Percentiles rank a stretch among this genome's conserved stretches.
These are phyloP conservation scores for Himalopsyche kuldschensis DNA, from an alignment of 2,888 invertebrate genomes.

Conservation along the genomic window DNA sequence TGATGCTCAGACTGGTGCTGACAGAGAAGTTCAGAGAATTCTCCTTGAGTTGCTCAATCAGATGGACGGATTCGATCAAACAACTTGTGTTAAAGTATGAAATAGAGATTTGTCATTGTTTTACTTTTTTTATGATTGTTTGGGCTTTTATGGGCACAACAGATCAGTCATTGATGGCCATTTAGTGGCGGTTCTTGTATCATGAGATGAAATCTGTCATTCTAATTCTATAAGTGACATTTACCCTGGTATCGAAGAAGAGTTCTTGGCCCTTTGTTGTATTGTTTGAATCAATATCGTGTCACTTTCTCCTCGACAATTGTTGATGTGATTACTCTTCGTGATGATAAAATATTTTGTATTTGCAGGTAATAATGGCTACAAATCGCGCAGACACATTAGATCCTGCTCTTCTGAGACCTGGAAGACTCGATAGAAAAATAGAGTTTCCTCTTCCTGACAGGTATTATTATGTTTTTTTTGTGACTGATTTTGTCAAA, in stretches of 20 bases:
- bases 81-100: constrained; percentile 95
- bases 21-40: constrained; percentile 98
- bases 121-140: no score
- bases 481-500: neutral
- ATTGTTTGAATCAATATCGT: no score
- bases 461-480: constrained; percentile 49
- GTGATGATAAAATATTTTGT: neutral
- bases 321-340: no score
- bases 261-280: no score
- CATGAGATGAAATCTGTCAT: no score
- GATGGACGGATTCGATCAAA: constrained; percentile 99
- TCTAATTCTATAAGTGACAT: no score
- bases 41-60: constrained; percentile 95
- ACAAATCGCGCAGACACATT: constrained; percentile 97
- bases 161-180: no score
- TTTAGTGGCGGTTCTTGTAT: no score
- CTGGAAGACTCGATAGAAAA: constrained; percentile 96
- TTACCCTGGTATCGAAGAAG: no score
- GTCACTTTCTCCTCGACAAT: no score
- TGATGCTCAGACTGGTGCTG: constrained; percentile 98
- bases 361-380: constrained; percentile 77
- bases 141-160: no score
- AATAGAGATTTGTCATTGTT: neutral
- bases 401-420: constrained; percentile 94
- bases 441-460: constrained; percentile 99